Percentiles rank a stretch among this genome's conserved stretches.
phyloP scores from a whole-genome alignment of 2,888 invertebrate species.

The Drosophila anomelani region DNA sequence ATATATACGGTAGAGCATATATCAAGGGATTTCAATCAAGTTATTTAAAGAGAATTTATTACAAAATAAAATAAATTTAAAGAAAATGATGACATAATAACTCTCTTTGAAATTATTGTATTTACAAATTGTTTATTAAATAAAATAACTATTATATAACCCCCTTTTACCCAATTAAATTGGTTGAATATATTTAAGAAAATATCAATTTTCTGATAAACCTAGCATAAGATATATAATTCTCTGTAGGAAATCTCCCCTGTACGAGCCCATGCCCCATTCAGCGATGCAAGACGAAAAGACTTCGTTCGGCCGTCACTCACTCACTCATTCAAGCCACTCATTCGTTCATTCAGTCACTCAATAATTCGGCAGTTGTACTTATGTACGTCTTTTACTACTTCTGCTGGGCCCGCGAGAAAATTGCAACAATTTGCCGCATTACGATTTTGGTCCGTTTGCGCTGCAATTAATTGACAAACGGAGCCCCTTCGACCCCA shows the following conservation, averaged over 20 bases:
- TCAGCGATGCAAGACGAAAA: slow-evolving; percentile 75
- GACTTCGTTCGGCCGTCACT: slow-evolving; percentile 51
- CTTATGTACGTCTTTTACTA: slow-evolving; percentile 39
- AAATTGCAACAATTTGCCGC: slow-evolving; percentile 77
- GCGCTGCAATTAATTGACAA: slow-evolving; percentile 77
- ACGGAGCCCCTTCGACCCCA: slow-evolving; percentile 49
- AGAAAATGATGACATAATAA: too few relatives aligned
- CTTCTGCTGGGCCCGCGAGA: slow-evolving; percentile 68
- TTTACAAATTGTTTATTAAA: not conserved
- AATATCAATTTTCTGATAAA: not conserved
- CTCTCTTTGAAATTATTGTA: too few relatives aligned
- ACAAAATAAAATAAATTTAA: too few relatives aligned
- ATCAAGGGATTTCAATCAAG: not conserved
- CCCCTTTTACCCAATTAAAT: too few relatives aligned
- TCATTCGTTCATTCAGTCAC: slow-evolving; percentile 47
- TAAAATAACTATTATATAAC: not conserved
- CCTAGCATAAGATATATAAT: not conserved
- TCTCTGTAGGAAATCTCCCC: not conserved
- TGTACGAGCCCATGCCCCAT: slow-evolving; percentile 44
- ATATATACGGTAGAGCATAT: slow-evolving; percentile 2
- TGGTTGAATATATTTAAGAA: too few relatives aligned
- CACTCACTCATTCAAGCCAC: slow-evolving; percentile 39
- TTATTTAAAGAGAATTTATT: not conserved
- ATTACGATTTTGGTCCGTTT: slow-evolving; percentile 60
- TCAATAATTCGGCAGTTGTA: slow-evolving; percentile 79